These are phyloP conservation scores for Hippoglossus hippoglossus DNA, from an alignment of 2,797 vertebrate species.

Conservation along the genomic window DNA sequence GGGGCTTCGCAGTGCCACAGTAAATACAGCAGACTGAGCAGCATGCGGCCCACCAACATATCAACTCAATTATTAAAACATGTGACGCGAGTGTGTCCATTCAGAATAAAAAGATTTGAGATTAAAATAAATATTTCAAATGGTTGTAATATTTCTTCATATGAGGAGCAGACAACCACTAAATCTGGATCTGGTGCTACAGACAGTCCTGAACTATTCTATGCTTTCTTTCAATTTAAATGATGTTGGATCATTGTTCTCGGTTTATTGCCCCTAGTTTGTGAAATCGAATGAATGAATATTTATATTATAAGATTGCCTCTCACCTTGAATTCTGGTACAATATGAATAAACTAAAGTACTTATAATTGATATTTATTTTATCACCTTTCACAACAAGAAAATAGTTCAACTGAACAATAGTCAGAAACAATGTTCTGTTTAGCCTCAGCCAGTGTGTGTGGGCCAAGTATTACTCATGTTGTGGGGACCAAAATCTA, in stretches of 20 bases:
- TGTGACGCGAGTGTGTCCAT: neutral
- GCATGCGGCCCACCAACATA: slow-evolving; percentile 28
- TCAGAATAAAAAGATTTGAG: slow-evolving; percentile 1
- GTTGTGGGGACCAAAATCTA: neutral
- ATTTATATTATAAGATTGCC: slow-evolving; percentile 7
- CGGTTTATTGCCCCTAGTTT: neutral
- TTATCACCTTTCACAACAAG: neutral
- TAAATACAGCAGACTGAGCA: slow-evolving; percentile 27
- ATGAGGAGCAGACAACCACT: neutral
- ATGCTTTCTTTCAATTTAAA: neutral
- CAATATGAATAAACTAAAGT: neutral
- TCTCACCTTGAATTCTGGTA: slow-evolving; percentile 15
- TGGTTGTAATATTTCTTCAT: neutral
- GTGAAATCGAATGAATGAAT: neutral
- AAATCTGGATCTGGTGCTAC: neutral
- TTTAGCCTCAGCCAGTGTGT: neutral
- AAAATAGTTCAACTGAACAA: slow-evolving; percentile 21
- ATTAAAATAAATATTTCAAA: neutral
- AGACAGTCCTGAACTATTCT: neutral
- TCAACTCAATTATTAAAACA: too few species aligned
- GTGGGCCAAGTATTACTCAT: neutral
- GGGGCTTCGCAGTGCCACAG: slow-evolving; percentile 41
- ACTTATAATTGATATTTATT: neutral
- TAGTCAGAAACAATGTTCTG: neutral
- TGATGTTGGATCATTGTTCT: neutral